Base-by-base conservation (phyloP, 2,888 invertebrate genomes). In the Andrena haemorrhoa region DNA sequence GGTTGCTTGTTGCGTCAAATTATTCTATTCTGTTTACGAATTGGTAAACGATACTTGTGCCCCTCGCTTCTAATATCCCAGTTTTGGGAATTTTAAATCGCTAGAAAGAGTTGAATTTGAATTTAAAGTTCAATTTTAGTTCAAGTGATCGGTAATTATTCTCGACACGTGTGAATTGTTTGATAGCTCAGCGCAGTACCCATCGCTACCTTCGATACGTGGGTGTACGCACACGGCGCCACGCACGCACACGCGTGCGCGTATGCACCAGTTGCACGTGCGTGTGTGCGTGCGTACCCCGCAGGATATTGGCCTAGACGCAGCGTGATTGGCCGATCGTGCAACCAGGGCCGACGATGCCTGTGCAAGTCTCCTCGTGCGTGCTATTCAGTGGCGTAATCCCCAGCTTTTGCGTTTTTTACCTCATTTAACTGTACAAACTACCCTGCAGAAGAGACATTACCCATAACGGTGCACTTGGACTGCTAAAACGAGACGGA, bases 221-320 rank as follows among this genome's bases (percentile, higher is more conserved):
- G 83, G 87, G 86, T 86, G 83, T 74, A 81, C 81, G 63, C 64
- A 81, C 61, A 72, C 77, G 35, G 58, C 65, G 51, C 8, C 61
- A 58, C 65, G 81, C 75, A 75, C 58, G 51, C 69, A 75, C 53
- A 41, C 75, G 53, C 64, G 12, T 68, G 68, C 63, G 74, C 31
- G 73, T 7, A 68, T 78, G 63, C 80, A 63, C 65, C 65, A 63
- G 58, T 56, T 74, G 33, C 72, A 69, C 69, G 70, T 72, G 68
- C 64, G 61, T 74, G 70, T 75, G 63, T 64, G 61, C 69, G 71
- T 78, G 82, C 65, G 68, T 73, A 75, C 61, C 78, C 82, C 77
- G 77, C 86, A 88, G 86, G 86, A 88, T 92, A 88, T 86, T 88
- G 85, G 85, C 81, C 79, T 88, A 85, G 86, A 82, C 88, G 89